Evolutionary conservation across 2,888 invertebrate genomes (phyloP), one percentile per base, ranked within the genome.

Genomic region (Osedax fenrisi): DNA sequence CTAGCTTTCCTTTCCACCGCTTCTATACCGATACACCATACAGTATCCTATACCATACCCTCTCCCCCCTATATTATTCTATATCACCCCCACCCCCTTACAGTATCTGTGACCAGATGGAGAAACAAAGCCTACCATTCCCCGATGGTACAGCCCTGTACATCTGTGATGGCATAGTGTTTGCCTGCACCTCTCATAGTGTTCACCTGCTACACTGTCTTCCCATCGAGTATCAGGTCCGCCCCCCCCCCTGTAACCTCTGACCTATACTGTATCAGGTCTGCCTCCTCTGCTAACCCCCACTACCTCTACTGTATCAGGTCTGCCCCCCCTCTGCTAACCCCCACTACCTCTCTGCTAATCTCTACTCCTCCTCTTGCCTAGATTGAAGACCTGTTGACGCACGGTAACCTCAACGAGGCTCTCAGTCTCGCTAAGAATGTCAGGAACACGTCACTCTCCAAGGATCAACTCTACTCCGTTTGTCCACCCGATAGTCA

Each of bases 31-130:
- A 41, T 41, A 5, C 41, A 41, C 41, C 17, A 5, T 41, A 10
- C 17, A 41, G 17, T 5, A 5, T 41, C 41, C 41, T 41, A 41
- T 10, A 10, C 41, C 41, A 10, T 17, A 41, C 17, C 41, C 41
- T 17, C 5, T 17, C 41, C 41, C 41, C 5, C 41, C 41, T 10
- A 5, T 41, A 10, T 10, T 10, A 17, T 17, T 41, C 41, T 17
- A 41, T 41, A 10, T 17, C 17, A 41, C 41, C 41, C 41, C 41
- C 41, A 41, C 41, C 41, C 41, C 41, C 17, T 41, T 41, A 41
- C 80, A 87, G 87, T 79, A 84, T 86, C 76, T 78, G 86, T 74
- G 87, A 87, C 78, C 86, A 86, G 77, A 85, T 86, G 72, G 85
- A 85, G 77, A 87, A 87, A 78, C 87, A 87, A 79, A 83, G 84